phyloP scores from a whole-genome alignment of 2,888 invertebrate genomes.

The Euplagia quadripunctaria region DNA sequence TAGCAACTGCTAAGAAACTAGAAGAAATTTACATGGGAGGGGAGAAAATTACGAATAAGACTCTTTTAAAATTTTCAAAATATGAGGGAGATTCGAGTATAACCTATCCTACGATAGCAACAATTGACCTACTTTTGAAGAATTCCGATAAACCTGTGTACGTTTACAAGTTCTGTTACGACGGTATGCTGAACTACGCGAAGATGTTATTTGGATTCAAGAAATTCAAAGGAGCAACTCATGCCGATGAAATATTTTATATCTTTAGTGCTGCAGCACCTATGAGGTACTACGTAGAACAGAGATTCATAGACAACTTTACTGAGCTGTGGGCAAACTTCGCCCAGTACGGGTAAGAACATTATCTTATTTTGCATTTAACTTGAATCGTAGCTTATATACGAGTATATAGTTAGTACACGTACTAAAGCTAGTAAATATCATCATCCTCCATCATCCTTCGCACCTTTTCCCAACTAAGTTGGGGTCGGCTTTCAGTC shows the following conservation, averaged over 20 bases:
- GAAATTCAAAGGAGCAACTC: constrained; percentile 73
- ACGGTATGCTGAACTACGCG: constrained; percentile 75
- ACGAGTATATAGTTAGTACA: neutral
- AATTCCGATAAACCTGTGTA: constrained; percentile 64
- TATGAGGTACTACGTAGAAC: constrained; percentile 59
- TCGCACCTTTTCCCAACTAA: too few species aligned
- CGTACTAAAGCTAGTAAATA: too few species aligned
- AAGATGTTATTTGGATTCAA: constrained; percentile 67
- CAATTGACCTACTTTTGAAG: constrained; percentile 65
- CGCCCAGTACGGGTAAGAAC: constrained; percentile 74
- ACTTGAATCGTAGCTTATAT: neutral
- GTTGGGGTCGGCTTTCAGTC: too few species aligned
- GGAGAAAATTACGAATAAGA: constrained; percentile 72
- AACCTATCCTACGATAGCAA: constrained; percentile 68
- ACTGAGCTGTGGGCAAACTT: constrained; percentile 80
- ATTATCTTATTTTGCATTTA: neutral
- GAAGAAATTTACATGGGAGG: constrained; percentile 76
- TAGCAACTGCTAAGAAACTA: constrained; percentile 60
- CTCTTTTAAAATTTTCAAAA: constrained; percentile 66
- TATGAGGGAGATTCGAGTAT: constrained; percentile 77
- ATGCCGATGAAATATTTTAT: constrained; percentile 82
- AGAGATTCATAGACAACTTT: constrained; percentile 64
- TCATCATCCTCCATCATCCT: too few species aligned
- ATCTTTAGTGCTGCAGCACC: constrained; percentile 69
- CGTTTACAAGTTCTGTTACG: constrained; percentile 72